phyloP scores from a whole-genome alignment of 2,888 invertebrate species.

The Pandemis cinnamomeana region DNA sequence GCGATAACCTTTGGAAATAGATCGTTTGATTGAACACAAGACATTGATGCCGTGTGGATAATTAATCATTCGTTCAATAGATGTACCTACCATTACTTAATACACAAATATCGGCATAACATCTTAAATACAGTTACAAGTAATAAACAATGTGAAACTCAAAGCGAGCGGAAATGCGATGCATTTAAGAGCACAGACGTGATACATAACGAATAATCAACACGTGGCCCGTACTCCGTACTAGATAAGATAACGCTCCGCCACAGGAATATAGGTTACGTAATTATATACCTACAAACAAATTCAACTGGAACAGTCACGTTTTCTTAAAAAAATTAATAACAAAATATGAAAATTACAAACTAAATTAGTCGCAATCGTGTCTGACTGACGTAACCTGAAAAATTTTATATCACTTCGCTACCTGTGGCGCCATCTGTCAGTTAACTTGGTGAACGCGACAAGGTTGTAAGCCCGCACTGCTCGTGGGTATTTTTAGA shows the following conservation, averaged over 20 bases:
- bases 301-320: neutral
- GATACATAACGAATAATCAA: constrained; percentile 56
- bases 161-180: neutral
- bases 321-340: neutral
- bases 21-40: constrained; percentile 21
- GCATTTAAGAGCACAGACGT: constrained; percentile 32
- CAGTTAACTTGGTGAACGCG: constrained; percentile 67
- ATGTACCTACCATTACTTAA: no score
- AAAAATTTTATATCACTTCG: constrained; percentile 50
- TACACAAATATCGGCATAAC: no score
- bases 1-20: constrained; percentile 39
- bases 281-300: neutral
- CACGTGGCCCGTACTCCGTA: constrained; percentile 49
- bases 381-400: constrained; percentile 47
- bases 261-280: constrained; percentile 6
- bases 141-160: constrained; percentile 9
- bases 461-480: constrained; percentile 52
- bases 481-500: constrained; percentile 49
- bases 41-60: neutral
- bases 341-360: neutral
- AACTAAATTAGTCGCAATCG: neutral
- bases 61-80: neutral
- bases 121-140: neutral
- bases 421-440: constrained; percentile 69
- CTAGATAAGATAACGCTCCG: constrained; percentile 59